These are phyloP conservation scores for Scaptomyza flava DNA, from an alignment of 2,888 invertebrate species.

Conservation along the genomic window DNA sequence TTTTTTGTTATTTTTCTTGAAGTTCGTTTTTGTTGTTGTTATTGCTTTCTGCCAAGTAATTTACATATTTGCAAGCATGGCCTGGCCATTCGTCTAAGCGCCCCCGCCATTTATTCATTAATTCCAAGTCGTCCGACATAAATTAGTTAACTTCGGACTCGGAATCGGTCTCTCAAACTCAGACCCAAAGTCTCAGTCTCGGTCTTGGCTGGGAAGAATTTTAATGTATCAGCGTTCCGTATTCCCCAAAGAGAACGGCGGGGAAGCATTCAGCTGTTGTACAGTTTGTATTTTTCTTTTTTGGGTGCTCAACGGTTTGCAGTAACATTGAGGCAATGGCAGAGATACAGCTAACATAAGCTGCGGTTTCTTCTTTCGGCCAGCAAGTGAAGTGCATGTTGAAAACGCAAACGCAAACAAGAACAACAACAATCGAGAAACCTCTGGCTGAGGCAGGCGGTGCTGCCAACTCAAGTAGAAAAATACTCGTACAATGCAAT, in stretches of 20 bases:
- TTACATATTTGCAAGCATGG: constrained; percentile 67
- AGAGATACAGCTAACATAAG: constrained; percentile 59
- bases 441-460: constrained; percentile 45
- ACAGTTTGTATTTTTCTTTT: constrained; percentile 9
- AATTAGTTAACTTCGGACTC: constrained; percentile 78
- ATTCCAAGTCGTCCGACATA: constrained; percentile 79
- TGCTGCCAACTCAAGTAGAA: constrained; percentile 79
- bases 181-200: constrained; percentile 43
- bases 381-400: constrained; percentile 71
- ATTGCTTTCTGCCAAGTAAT: constrained; percentile 66
- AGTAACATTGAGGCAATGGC: background rate
- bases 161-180: constrained; percentile 45
- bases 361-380: constrained; percentile 68
- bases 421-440: constrained; percentile 29
- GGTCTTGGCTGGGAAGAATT: constrained; percentile 66
- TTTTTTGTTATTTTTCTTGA: constrained; percentile 38
- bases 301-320: constrained; percentile 40
- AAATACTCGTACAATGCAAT: constrained; percentile 78
- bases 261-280: background rate
- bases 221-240: constrained; percentile 63
- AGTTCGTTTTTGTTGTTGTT: constrained; percentile 28
- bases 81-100: constrained; percentile 71
- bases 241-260: constrained; percentile 34
- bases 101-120: constrained; percentile 80
- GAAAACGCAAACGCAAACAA: constrained; percentile 34